Conservation (phyloP, 2,888 invertebrate species). For the Cremastobaeus sp. region DNA sequence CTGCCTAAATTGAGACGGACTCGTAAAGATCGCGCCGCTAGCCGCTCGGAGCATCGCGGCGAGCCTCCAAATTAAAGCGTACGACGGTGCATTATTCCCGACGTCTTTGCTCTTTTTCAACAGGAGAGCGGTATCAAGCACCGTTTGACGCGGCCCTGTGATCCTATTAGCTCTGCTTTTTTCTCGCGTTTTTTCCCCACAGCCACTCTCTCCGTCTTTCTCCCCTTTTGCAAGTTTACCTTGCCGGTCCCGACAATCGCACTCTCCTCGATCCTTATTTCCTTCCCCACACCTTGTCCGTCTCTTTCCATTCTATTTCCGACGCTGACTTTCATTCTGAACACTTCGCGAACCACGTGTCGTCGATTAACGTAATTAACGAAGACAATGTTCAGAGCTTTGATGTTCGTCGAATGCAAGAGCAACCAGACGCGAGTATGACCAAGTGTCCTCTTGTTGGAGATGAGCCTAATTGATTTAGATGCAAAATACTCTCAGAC, state of each 20-base stretch:
- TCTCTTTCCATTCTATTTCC: conserved; percentile 59
- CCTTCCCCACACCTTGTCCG: conserved; percentile 48
- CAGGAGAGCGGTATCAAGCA: conserved; percentile 70
- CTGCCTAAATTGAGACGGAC: no score
- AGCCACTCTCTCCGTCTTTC: conserved; percentile 35
- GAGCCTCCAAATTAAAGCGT: conserved; percentile 59
- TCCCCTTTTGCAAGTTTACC: conserved; percentile 53
- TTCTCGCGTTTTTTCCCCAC: conserved; percentile 66
- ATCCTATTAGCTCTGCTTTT: conserved; percentile 75
- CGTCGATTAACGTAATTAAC: conserved; percentile 77
- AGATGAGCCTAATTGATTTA: conserved; percentile 13
- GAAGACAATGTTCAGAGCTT: conserved; percentile 52
- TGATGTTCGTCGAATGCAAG: conserved; percentile 44
- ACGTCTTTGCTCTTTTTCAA: conserved; percentile 60
- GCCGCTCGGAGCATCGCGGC: conserved; percentile 50
- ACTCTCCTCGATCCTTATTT: conserved; percentile 50
- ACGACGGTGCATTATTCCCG: conserved; percentile 60
- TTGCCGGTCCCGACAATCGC: conserved; percentile 54
- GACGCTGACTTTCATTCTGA: conserved; percentile 54
- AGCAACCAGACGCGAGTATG: background rate
- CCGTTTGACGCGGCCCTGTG: conserved; percentile 72
- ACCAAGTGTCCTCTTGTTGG: conserved; percentile 23
- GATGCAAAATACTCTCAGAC: conserved; percentile 29
- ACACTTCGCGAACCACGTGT: conserved; percentile 72
- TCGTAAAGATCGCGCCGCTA: conserved; percentile 61